A percentile compares a stretch with the other conserved stretches of the same genome.
Conservation (phyloP, 2,113 vertebrate species). For the Xyrauchen texanus region DNA sequence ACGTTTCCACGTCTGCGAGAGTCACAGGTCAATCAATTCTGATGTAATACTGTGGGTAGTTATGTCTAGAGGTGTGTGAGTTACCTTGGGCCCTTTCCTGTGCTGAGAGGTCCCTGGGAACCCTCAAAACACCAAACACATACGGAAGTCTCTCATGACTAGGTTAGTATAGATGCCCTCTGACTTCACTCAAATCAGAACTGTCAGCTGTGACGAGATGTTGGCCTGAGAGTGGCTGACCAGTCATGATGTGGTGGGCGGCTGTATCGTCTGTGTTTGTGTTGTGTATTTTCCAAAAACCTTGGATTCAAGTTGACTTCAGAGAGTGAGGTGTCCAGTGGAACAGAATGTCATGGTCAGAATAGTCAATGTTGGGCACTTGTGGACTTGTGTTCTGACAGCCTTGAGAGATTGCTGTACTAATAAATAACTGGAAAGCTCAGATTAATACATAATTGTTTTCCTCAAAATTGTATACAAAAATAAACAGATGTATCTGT, state of each 20-base stretch:
- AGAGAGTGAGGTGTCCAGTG: conserved; percentile 37
- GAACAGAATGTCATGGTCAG: conserved; percentile 34
- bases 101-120: conserved; percentile 49
- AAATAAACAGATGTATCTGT: no score
- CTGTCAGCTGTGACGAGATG: conserved; percentile 68
- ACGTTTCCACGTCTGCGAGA: neutral
- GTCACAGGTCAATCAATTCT: conserved; percentile 65
- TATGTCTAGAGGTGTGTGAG: conserved; percentile 67
- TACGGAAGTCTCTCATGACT: conserved; percentile 44
- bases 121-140: conserved; percentile 23
- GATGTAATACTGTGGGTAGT: conserved; percentile 68
- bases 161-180: conserved; percentile 61
- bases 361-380: conserved; percentile 14
- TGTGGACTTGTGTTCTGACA: neutral
- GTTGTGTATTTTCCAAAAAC: conserved; percentile 41
- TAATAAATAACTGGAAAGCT: conserved; percentile 40
- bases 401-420: conserved; percentile 23
- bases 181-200: conserved; percentile 71
- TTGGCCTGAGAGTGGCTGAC: conserved; percentile 50
- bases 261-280: conserved; percentile 20
- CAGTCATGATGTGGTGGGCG: conserved; percentile 17
- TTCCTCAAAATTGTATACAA: no score
- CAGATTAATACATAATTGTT: conserved; percentile 12
- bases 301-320: conserved; percentile 17
- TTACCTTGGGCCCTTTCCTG: conserved; percentile 66